Evolutionary conservation across 2,797 vertebrate species (phyloP).

Genomic region (Poecile montanus): DNA sequence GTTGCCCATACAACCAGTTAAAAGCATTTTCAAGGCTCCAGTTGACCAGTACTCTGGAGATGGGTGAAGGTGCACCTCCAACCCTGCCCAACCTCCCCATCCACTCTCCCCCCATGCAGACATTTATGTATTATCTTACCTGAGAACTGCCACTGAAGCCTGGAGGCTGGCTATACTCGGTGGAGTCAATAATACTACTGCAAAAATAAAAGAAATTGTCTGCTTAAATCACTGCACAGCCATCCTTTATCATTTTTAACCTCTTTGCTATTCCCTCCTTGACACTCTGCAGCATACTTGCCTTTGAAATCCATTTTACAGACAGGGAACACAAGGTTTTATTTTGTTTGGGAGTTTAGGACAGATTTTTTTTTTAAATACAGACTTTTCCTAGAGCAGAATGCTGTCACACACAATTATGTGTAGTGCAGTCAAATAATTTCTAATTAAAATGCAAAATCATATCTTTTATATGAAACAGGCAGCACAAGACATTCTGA

Average conservation of each 20-base stretch:
- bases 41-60: neutral
- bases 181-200: slow-evolving; percentile 93
- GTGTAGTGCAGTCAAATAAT: neutral
- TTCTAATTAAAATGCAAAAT: slow-evolving; percentile 25
- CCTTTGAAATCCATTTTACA: slow-evolving; percentile 4
- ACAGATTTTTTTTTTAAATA: neutral
- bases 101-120: neutral
- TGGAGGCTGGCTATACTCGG: slow-evolving; percentile 92
- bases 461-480: neutral
- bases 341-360: neutral
- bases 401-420: neutral
- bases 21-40: neutral
- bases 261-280: neutral
- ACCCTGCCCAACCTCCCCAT: neutral
- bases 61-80: neutral
- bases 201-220: slow-evolving; percentile 72
- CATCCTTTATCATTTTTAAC: slow-evolving; percentile 1
- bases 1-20: neutral
- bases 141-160: slow-evolving; percentile 92
- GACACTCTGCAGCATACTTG: neutral
- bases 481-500: neutral
- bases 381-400: neutral
- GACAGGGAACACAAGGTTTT: neutral
- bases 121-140: slow-evolving; percentile 72
- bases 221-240: slow-evolving; percentile 3